phyloP scores from a whole-genome alignment of 2,797 vertebrate species.

The Garrulus glandarius region DNA sequence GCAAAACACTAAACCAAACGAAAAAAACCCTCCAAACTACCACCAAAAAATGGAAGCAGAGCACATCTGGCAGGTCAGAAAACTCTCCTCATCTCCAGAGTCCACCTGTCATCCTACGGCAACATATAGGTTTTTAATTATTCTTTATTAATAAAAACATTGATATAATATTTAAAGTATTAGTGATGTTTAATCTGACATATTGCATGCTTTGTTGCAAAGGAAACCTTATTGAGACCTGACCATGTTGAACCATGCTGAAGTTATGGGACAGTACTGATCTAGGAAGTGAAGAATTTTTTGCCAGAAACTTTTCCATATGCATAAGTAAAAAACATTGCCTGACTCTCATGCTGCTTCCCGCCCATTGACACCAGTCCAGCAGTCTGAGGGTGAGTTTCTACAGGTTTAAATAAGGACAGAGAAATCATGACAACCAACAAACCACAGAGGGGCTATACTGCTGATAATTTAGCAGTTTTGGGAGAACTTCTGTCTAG shows the following conservation, averaged over 20 bases:
- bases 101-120: background rate
- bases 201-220: background rate
- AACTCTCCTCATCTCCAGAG: background rate
- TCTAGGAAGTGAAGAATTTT: background rate
- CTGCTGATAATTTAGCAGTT: background rate
- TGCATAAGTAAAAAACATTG: background rate
- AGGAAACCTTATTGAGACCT: background rate
- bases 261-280: background rate
- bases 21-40: background rate
- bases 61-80: background rate
- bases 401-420: background rate
- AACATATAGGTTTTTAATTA: background rate
- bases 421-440: background rate
- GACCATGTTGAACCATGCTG: fast-evolving
- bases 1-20: background rate
- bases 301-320: background rate
- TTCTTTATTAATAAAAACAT: background rate
- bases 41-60: background rate
- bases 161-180: background rate
- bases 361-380: background rate
- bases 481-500: background rate
- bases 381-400: background rate
- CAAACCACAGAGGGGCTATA: fast-evolving
- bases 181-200: background rate
- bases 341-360: background rate